Percentiles rank a stretch among this genome's conserved stretches.
phyloP scores from a whole-genome alignment of 2,797 vertebrate species.

The Tangara arthus region DNA sequence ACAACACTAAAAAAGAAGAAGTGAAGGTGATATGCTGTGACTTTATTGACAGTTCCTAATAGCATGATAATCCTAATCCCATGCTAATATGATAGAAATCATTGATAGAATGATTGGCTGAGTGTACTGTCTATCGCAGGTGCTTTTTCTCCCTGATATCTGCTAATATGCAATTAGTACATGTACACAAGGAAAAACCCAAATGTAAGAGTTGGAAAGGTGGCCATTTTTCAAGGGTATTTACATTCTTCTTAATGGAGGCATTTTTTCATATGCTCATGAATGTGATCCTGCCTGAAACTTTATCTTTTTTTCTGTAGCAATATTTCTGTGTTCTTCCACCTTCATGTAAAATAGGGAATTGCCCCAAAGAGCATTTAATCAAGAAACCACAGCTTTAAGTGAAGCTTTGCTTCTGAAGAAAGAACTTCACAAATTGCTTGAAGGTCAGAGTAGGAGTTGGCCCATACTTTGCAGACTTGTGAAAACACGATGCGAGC shows the following conservation, averaged over 20 bases:
- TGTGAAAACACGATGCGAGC: not conserved
- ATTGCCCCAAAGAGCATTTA: not conserved
- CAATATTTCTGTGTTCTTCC: not conserved
- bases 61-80: not conserved
- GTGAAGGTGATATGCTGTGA: not conserved
- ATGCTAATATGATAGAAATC: not conserved
- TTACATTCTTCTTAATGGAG: not conserved
- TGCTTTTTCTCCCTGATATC: not conserved
- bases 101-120: not conserved
- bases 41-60: not conserved
- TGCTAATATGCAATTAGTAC: not conserved
- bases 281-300: not conserved
- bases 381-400: slow-evolving; percentile 4
- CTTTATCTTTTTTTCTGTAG: not conserved
- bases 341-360: not conserved
- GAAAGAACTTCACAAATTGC: not conserved
- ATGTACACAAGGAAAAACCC: not conserved
- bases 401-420: slow-evolving; percentile 1
- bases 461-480: not conserved
- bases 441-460: not conserved
- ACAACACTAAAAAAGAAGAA: not conserved
- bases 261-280: not conserved
- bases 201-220: not conserved
- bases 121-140: not conserved
- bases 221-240: not conserved